Conservation (phyloP, 2,797 vertebrate genomes). For the Periparus ater region DNA sequence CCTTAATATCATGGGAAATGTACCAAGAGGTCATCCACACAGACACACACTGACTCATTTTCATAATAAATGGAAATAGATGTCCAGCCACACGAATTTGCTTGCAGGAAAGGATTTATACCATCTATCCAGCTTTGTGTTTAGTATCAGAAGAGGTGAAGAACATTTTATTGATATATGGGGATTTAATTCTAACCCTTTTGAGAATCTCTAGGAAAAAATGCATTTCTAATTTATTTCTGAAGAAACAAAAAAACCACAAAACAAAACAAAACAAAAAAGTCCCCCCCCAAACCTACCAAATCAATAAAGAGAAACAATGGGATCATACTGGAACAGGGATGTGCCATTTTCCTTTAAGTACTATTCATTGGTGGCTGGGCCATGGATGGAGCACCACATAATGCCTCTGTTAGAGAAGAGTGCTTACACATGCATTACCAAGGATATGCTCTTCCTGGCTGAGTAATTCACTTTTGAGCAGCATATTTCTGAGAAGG, state of each 20-base stretch:
- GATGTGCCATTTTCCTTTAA: not conserved
- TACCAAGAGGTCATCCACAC: not conserved
- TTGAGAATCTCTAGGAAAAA: not conserved
- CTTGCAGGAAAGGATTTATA: not conserved
- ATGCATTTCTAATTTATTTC: not conserved
- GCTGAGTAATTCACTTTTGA: conserved; percentile 35
- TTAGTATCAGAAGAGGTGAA: not conserved
- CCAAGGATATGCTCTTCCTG: conserved; percentile 41
- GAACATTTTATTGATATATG: not conserved
- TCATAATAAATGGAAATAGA: conserved; percentile 35
- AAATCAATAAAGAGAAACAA: not conserved
- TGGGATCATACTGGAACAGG: not conserved
- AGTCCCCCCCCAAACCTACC: not conserved
- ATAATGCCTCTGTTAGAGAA: not conserved
- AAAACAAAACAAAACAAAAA: not conserved
- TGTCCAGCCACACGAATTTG: not conserved
- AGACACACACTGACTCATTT: conserved; percentile 22
- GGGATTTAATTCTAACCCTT: not conserved
- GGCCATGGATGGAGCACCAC: not conserved
- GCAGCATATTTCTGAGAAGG: not conserved
- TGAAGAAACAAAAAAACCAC: not conserved
- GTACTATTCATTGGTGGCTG: not conserved
- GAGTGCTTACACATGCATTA: conserved; percentile 20
- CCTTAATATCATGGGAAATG: not conserved
- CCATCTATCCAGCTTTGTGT: not conserved